Evolutionary conservation across 2,888 invertebrate genomes (phyloP), one percentile per base, ranked within the genome.

Genomic region (Trachelus stipa): DNA sequence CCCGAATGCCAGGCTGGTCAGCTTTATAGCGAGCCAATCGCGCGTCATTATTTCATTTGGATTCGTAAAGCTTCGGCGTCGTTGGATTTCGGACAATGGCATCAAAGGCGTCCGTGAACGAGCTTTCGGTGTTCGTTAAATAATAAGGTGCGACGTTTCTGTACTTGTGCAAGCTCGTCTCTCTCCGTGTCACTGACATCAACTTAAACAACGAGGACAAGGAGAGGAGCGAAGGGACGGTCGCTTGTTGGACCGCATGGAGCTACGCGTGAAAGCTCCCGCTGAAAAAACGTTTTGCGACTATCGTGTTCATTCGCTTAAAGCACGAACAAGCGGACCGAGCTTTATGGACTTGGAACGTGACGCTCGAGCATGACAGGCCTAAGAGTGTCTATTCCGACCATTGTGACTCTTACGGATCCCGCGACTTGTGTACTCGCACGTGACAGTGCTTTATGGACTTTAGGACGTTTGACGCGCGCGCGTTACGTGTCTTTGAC

Each of bases 11-110:
- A 23, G 23, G 56, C 56, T 9, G 74, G 78, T 80, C 73, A 75
- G 76, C 74, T 80, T 80, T 76, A 56, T 23, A 76, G 74, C 68
- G 40, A 69, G 30, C 76, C 78, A 69, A 80, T 76, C 78, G 74
- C 75, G 40, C 56, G 73, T 56, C 76, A 56, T 75, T 74, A 74
- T 73, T 76, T 76, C 40, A 77, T 56, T 75, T 78, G 74, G 76
- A 78, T 80, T 75, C 73, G 71, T 71, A 4, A 34, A 71, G 71
- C 31, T 34, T 34, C 31, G 2, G 11, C 56, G 56, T 56, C 23
- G 23, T 23, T 12, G 56, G 23, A 56, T 56, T 56, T 23, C 56
- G 56, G 56, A 56, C 56, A 56, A 56, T 56, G 23, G 9, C 56
- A 1, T 56, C 56, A 23, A 9, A 23, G 56, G 6, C 56, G 56